These are phyloP conservation scores for Eufriesea mexicana DNA, from an alignment of 1,140 invertebrate species.

Conservation along the genomic window DNA sequence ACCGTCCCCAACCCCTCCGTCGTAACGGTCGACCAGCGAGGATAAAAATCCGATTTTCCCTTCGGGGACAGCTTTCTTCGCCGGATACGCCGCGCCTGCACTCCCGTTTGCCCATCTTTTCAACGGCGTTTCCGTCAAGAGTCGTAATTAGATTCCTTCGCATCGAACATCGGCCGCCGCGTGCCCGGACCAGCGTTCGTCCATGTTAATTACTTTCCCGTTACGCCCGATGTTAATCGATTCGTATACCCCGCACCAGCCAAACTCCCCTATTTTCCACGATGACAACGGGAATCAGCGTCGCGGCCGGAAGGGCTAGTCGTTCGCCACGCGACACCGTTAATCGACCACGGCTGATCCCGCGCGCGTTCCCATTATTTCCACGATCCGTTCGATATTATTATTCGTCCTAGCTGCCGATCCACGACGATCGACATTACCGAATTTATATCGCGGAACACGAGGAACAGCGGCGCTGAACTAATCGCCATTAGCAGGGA, in stretches of 20 bases:
- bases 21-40: not conserved
- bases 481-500: conserved; percentile 73
- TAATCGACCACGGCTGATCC: conserved; percentile 42
- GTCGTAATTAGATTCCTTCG: conserved; percentile 41
- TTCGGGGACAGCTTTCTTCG: conserved; percentile 26
- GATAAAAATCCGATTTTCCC: conserved; percentile 7
- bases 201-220: conserved; percentile 38
- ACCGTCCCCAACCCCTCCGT: conserved; percentile 9
- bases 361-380: conserved; percentile 27
- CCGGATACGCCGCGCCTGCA: not conserved
- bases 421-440: conserved; percentile 55
- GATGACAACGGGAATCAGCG: conserved; percentile 34
- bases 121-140: not conserved
- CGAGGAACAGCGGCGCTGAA: not conserved
- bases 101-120: conserved; percentile 16
- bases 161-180: conserved; percentile 23
- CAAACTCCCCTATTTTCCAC: conserved; percentile 29
- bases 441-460: conserved; percentile 59
- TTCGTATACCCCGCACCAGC: not conserved
- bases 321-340: conserved; percentile 39
- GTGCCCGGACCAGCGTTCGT: not conserved
- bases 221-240: conserved; percentile 33
- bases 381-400: conserved; percentile 55
- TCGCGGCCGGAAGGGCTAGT: conserved; percentile 23
- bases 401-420: conserved; percentile 27